A percentile compares a stretch with the other conserved stretches of the same genome.
Conservation (phyloP, 2,113 vertebrate genomes). For the Pangasianodon hypophthalmus region DNA sequence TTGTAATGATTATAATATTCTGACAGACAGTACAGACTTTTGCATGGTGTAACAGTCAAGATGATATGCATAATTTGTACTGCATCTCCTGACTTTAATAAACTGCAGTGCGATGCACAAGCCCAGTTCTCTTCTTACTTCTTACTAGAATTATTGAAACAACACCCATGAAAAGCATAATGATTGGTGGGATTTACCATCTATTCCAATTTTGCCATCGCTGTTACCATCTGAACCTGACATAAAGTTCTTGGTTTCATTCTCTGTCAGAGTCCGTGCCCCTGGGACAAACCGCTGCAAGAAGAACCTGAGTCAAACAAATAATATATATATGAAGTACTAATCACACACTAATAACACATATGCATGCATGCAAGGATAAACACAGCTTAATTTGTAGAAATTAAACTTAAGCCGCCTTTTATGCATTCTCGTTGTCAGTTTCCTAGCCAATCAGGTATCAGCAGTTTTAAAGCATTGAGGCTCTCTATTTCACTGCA, state of each 20-base stretch:
- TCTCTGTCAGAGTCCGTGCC: constrained; percentile 83
- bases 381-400: neutral
- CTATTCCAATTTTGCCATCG: constrained; percentile 91
- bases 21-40: neutral
- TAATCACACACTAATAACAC: neutral
- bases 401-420: neutral
- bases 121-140: neutral
- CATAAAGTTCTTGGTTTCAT: constrained; percentile 87
- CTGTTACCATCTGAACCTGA: constrained; percentile 85
- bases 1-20: neutral
- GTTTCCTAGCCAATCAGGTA: neutral
- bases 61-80: neutral
- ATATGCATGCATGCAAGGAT: neutral
- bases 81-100: neutral
- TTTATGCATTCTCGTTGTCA: neutral
- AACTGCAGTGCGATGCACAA: neutral
- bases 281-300: constrained; percentile 86
- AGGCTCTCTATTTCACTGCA: neutral
- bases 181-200: constrained; percentile 73
- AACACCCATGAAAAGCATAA: neutral
- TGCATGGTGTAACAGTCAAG: neutral
- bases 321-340: neutral
- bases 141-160: neutral
- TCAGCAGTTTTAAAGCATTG: neutral
- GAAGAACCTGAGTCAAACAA: constrained; percentile 79